Evolutionary conservation across 2,888 invertebrate genomes (phyloP), one percentile per base, ranked within the genome.

Genomic region (Ochropleura plecta): DNA sequence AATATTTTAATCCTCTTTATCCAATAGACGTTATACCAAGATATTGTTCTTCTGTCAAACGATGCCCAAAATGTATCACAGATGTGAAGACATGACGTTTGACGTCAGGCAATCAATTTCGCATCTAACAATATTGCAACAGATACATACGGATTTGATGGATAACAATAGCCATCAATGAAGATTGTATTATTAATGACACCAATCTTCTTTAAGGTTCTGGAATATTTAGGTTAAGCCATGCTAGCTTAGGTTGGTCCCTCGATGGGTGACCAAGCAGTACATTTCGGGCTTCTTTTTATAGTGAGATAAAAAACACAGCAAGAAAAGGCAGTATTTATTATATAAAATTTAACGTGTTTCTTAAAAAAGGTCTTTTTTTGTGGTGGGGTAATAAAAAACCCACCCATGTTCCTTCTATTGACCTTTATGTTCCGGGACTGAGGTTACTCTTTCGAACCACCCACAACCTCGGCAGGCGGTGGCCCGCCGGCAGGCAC

Each of bases 111-210:
- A 80, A 80, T 81, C 73, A 81, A 83, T 79, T 62, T 55, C 20
- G 20, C 42, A 83, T 73, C 46, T 5, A 8, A 49, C 67, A 57
- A 69, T 81, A 81, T 83, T 73, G 68, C 80, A 57, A 62, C 79
- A 73, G 68, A 79, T 79, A 10, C 40, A 63, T 48, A 44, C 30
- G 48, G 59, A 79, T 79, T 68, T 73, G 59, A 46, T 46, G 46
- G 44, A 42, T 55, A 48, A 55, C 72, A 79, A 67, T 63, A 57
- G 48, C 51, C 18, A 82, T 77, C 42, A 42, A 82, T 69, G n/a
- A 44, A 57, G 63, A 44, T 82, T 69, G 48, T 48, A 44, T 70
- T 78, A 82, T 82, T 68, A 48, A 78, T 59, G 48, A 16, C 12
- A n/a, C 8, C n/a, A 64, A 59, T 78, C 66, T 49, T 53, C 10